Percentiles rank a stretch among this genome's conserved stretches.
Conservation (phyloP, 2,113 vertebrate genomes). For the Esox niger region DNA sequence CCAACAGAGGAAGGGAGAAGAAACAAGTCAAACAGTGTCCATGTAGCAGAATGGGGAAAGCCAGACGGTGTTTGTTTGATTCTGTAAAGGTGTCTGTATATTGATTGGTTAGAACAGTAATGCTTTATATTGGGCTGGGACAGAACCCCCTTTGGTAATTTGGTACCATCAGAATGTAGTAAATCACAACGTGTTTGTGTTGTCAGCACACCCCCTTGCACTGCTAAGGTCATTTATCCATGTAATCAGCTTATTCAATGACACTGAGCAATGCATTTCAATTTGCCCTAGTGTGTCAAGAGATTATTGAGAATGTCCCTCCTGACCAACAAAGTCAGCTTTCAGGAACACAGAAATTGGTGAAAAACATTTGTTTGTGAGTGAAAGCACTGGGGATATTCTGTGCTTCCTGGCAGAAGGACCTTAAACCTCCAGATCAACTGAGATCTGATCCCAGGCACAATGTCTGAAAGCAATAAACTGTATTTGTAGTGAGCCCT, state of each 20-base stretch:
- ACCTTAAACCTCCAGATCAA: slow-evolving; percentile 4
- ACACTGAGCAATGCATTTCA: slow-evolving; percentile 34
- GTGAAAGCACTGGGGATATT: not conserved
- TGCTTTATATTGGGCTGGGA: not conserved
- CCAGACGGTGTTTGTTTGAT: not conserved
- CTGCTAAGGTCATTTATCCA: not conserved
- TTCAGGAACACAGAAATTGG: not conserved
- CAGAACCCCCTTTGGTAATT: not conserved
- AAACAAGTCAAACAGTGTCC: not conserved
- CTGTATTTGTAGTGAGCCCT: not conserved
- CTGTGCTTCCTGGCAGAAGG: slow-evolving; percentile 13
- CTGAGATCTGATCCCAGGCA: not conserved
- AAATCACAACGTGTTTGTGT: slow-evolving; percentile 9
- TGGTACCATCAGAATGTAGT: not conserved
- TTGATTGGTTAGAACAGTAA: not conserved
- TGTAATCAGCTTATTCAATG: slow-evolving; percentile 36
- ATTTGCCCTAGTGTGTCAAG: not conserved
- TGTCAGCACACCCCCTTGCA: slow-evolving; percentile 14
- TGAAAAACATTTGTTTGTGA: not conserved
- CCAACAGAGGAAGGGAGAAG: slow-evolving; percentile 3
- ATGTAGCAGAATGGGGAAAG: not conserved
- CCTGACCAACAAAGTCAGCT: slow-evolving; percentile 29
- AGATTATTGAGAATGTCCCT: not conserved
- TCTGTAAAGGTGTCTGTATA: not conserved
- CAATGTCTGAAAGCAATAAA: not conserved